Base-by-base conservation (phyloP, 2,888 invertebrate species). In the Drosophila paramelanica region DNA sequence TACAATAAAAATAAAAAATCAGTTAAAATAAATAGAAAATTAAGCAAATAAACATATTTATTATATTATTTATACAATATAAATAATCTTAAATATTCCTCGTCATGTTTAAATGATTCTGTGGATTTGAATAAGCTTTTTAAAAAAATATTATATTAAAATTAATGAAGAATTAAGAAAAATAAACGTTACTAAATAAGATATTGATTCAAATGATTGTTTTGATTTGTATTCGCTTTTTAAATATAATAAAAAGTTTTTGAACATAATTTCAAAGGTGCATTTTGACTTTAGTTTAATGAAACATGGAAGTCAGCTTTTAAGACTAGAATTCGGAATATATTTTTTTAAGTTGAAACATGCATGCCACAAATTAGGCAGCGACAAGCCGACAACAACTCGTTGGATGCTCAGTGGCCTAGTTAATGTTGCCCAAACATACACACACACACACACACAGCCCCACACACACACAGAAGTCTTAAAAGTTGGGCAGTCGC, bases 401-500 rank as follows among this genome's bases (percentile, higher is more conserved):
- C 49, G 49, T 73, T 78, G 74, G 88, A 87, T 81, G 85, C 69
- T 84, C 85, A 81, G 72, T 81, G 81, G 88, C 81, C 81, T 78
- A 85, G 86, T 88, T 82, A 72, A 55, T 57, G 69, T 71, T 70
- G 81, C 72, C 79, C 81, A 81, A 76, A 83, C 68, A 65, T 49
- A 69, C 50, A 47, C 55, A 59, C 27, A 36, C 31, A 45, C 66
- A 43, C 53, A 62, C 25, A 51, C 50, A 58, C 38, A 20, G 43
- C 14, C 33, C 49, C 38, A 52, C 45, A 42, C 62, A 68, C 39
- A 39, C 31, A 41, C 17, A 8, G 67, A 53, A 58, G 82, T 62
- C 69, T 81, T 67, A 61, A 67, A 79, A 78, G 53, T 79, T 79
- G 78, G 71, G 56, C 38, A 68, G 38, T 42, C 38, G 52, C 81